Conservation (phyloP, 1,140 invertebrate genomes). For the Camponotus vicinus region DNA sequence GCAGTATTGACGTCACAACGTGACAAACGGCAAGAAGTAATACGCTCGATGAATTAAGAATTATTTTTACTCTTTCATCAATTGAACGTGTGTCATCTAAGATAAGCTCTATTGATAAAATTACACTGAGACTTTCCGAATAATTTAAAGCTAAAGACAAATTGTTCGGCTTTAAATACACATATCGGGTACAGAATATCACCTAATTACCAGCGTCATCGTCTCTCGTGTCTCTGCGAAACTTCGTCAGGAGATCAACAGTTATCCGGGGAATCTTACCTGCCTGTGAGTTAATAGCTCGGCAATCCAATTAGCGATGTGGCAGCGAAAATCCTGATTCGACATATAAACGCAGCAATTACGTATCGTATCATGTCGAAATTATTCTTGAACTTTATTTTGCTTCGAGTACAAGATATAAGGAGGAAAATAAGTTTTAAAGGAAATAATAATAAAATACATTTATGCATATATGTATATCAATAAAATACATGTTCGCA, state of each 20-base stretch:
- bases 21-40: no score
- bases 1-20: constrained; percentile 27
- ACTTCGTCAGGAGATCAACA: constrained; percentile 58
- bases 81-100: no score
- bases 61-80: constrained; percentile 25
- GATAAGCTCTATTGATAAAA: neutral
- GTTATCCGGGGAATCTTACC: constrained; percentile 60
- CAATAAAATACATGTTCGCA: no score
- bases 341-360: constrained; percentile 32
- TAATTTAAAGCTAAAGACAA: neutral
- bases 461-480: neutral
- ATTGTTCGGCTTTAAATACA: constrained; percentile 38
- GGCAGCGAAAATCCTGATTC: constrained; percentile 38
- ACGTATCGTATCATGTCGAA: neutral
- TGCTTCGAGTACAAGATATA: neutral
- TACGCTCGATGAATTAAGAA: constrained; percentile 34
- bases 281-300: constrained; percentile 59
- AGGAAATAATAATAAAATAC: neutral
- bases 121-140: neutral
- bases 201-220: constrained; percentile 63
- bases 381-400: neutral
- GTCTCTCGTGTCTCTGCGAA: constrained; percentile 20
- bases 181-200: constrained; percentile 12
- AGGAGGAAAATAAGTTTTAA: neutral
- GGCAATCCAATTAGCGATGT: constrained; percentile 64